phyloP scores from a whole-genome alignment of 2,888 invertebrate species.

The Euzetes globulus region DNA sequence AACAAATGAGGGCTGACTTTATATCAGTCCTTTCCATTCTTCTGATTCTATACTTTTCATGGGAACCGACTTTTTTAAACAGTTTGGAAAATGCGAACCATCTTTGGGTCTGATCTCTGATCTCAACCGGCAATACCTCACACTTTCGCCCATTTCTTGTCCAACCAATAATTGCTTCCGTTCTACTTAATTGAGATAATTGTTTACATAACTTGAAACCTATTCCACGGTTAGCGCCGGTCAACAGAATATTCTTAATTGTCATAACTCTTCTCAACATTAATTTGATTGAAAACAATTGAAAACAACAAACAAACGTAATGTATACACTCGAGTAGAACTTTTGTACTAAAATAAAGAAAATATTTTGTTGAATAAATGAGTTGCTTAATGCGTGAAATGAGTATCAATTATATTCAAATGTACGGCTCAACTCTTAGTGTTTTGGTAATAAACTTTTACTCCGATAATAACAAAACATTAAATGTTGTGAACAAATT shows the following conservation, averaged over 20 bases:
- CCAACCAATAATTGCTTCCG: constrained; percentile 68
- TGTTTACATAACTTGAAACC: constrained; percentile 76
- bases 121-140: constrained; percentile 13
- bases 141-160: not conserved
- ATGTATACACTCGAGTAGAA: no score
- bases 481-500: no score
- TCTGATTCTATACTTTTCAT: not conserved
- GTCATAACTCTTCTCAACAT: not conserved
- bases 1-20: not conserved
- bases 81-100: not conserved
- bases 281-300: not conserved
- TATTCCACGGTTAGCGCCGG: constrained; percentile 81
- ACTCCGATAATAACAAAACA: no score
- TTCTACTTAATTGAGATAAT: constrained; percentile 45
- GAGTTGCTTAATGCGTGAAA: no score
- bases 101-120: constrained; percentile 29
- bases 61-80: not conserved
- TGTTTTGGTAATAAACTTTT: no score
- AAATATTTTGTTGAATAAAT: no score
- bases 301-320: no score
- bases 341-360: no score
- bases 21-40: not conserved
- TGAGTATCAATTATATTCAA: no score
- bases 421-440: no score
- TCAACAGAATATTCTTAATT: constrained; percentile 62